Percentiles rank a stretch among this genome's conserved stretches.
phyloP scores from a whole-genome alignment of 2,797 vertebrate genomes.

The Scomberomorus guttatus region DNA sequence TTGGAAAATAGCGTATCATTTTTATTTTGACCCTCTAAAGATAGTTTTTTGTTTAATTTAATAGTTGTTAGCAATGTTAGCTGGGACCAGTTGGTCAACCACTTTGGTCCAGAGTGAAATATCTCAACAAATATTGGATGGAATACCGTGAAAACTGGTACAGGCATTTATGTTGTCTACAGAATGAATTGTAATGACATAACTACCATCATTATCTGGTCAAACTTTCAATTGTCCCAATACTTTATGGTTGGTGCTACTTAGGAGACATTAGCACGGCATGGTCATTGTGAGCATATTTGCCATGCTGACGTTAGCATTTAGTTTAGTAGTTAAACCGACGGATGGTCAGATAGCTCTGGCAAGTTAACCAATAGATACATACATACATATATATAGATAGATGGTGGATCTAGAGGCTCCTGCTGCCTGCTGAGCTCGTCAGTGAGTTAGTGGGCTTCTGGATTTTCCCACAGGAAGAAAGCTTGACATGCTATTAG shows the following conservation, averaged over 20 bases:
- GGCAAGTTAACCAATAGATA: conserved; percentile 1
- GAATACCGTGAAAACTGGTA: no score
- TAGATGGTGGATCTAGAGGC: conserved; percentile 31
- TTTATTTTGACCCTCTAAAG: no score
- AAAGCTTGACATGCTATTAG: conserved; percentile 62
- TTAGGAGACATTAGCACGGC: background rate
- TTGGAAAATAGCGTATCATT: no score
- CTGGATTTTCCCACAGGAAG: conserved; percentile 80
- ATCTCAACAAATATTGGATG: background rate
- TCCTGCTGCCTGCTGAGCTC: conserved; percentile 81
- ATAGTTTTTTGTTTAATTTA: no score
- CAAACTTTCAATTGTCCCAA: background rate
- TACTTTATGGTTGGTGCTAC: no score
- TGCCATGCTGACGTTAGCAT: background rate
- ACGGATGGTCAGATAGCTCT: background rate
- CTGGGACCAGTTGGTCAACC: no score
- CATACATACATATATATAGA: conserved; percentile 2
- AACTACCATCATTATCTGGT: background rate
- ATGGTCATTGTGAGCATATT: background rate
- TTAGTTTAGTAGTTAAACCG: background rate
- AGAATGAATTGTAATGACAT: background rate
- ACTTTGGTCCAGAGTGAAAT: background rate
- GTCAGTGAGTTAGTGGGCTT: conserved; percentile 73
- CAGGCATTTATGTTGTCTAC: no score
- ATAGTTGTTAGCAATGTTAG: no score